Conservation (phyloP, 2,888 invertebrate genomes). For the Autographa pulchrina region DNA sequence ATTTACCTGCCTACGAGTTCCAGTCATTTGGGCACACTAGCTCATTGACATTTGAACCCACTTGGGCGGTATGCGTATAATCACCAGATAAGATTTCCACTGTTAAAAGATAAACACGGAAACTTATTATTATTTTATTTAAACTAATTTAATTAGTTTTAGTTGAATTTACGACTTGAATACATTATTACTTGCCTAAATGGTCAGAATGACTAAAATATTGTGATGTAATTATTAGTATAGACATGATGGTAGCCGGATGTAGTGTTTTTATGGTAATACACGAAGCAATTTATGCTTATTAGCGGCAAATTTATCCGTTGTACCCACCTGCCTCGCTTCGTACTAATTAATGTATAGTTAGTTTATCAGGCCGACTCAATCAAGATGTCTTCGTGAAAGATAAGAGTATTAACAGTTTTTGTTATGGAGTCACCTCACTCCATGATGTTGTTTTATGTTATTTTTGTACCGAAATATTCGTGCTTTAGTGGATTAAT, state of each 20-base stretch:
- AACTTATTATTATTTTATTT: slow-evolving; percentile 9
- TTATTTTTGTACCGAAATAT: slow-evolving; percentile 20
- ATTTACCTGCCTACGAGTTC: slow-evolving; percentile 15
- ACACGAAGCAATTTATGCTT: slow-evolving; percentile 40
- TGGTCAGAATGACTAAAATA: slow-evolving; percentile 9
- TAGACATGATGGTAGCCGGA: slow-evolving; percentile 24
- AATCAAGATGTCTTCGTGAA: slow-evolving; percentile 45
- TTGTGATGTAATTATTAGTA: slow-evolving; percentile 28
- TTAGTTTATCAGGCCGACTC: slow-evolving; percentile 33
- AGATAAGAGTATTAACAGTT: slow-evolving; percentile 43
- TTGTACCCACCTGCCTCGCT: slow-evolving; percentile 22
- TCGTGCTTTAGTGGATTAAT: slow-evolving; percentile 18
- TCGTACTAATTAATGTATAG: slow-evolving; percentile 41
- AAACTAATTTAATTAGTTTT: slow-evolving; percentile 10
- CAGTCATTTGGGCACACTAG: neutral
- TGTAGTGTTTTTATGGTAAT: slow-evolving; percentile 40
- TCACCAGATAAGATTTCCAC: neutral
- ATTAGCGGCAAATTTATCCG: slow-evolving; percentile 45
- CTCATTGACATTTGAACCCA: slow-evolving; percentile 19
- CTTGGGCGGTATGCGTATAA: slow-evolving; percentile 8
- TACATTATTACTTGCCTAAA: slow-evolving; percentile 21
- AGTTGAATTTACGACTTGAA: slow-evolving; percentile 13
- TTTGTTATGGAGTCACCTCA: slow-evolving; percentile 27
- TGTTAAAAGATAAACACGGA: neutral
- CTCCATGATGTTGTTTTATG: slow-evolving; percentile 14